These are phyloP conservation scores for Napeogenes sylphis DNA, from an alignment of 2,888 invertebrate species.

Conservation along the genomic window DNA sequence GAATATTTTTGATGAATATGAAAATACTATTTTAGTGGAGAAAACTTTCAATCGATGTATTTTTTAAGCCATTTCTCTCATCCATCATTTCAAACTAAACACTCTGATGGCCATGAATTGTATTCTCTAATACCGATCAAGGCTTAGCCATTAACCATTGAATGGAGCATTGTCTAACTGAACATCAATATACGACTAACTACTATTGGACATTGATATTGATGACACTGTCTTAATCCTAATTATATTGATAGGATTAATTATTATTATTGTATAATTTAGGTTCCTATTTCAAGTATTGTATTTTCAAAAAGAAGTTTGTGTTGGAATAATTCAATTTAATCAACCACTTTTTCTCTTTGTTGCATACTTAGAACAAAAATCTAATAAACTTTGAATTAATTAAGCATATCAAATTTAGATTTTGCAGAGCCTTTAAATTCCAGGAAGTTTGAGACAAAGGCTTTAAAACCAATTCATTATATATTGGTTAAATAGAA, in stretches of 20 bases:
- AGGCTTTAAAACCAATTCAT: slow-evolving; percentile 34
- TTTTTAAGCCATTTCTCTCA: neutral
- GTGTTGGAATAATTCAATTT: too few species aligned
- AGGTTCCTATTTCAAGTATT: too few species aligned
- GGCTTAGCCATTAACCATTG: slow-evolving; percentile 17
- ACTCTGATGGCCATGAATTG: slow-evolving; percentile 5
- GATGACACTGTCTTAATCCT: slow-evolving; percentile 19
- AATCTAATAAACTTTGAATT: slow-evolving; percentile 35
- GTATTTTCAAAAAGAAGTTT: too few species aligned
- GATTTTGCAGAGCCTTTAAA: slow-evolving; percentile 46
- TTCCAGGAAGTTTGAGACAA: slow-evolving; percentile 59
- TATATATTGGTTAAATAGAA: too few species aligned
- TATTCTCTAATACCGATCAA: slow-evolving; percentile 9
- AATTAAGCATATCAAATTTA: slow-evolving; percentile 36
- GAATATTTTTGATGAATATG: too few species aligned
- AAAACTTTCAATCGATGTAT: neutral
- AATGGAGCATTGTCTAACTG: slow-evolving; percentile 20
- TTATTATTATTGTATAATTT: too few species aligned
- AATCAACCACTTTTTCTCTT: slow-evolving; percentile 5
- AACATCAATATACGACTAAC: slow-evolving; percentile 12
- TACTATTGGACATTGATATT: slow-evolving; percentile 28
- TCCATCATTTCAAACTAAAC: slow-evolving; percentile 5
- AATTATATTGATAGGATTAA: slow-evolving; percentile 14
- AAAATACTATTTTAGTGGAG: too few species aligned
- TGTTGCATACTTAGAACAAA: slow-evolving; percentile 49